Percentiles rank a stretch among this genome's conserved stretches.
phyloP scores from a whole-genome alignment of 2,888 invertebrate species.

The Lasioglossum vierecki region DNA sequence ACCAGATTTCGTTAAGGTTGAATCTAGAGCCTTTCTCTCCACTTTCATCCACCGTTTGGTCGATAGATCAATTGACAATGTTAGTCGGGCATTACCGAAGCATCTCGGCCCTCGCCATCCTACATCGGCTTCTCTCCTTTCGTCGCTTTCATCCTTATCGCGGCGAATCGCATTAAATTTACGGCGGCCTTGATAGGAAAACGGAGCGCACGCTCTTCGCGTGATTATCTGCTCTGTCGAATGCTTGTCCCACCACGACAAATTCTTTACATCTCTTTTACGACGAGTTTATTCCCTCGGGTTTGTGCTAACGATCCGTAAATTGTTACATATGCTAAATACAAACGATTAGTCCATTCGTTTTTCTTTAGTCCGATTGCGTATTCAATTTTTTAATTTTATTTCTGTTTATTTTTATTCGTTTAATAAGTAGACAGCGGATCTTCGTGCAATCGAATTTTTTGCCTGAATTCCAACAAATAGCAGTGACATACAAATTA shows the following conservation, averaged over 20 bases:
- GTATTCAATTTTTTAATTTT: neutral
- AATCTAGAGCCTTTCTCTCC: conserved; percentile 61
- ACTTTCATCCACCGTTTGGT: conserved; percentile 55
- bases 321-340: neutral
- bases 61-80: conserved; percentile 81
- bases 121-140: conserved; percentile 41
- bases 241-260: conserved; percentile 73
- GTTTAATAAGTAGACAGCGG: too few relatives aligned
- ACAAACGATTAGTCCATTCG: neutral
- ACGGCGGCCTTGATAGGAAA: conserved; percentile 80
- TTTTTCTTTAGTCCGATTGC: neutral
- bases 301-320: neutral
- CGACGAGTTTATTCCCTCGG: neutral
- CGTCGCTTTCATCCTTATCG: conserved; percentile 71
- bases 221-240: conserved; percentile 74
- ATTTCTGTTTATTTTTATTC: neutral
- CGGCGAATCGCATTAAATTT: conserved; percentile 79
- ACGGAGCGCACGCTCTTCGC: conserved; percentile 70
- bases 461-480: too few relatives aligned
- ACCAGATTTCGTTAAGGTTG: conserved; percentile 79
- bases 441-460: too few relatives aligned
- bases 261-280: conserved; percentile 64
- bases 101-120: conserved; percentile 27
- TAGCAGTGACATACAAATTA: too few relatives aligned
- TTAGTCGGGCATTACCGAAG: conserved; percentile 74